Conservation (phyloP, 1,140 invertebrate species). For the Diorhabda sublineata region DNA sequence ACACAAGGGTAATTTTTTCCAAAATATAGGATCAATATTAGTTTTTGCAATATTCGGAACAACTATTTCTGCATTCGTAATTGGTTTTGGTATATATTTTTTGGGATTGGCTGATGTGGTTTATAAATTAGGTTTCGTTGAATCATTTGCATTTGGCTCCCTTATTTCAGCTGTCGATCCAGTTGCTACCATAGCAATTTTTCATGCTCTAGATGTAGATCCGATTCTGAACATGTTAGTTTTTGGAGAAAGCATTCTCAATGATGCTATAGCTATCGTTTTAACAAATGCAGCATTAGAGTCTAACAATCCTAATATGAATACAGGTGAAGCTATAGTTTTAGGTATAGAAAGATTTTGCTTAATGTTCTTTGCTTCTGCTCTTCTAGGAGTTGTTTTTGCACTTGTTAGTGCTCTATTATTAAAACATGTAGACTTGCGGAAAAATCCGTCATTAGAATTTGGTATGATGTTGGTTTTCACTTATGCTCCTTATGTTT, state of each 20-base stretch:
- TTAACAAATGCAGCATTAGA: constrained; percentile 85
- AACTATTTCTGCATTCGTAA: constrained; percentile 88
- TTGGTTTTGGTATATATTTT: constrained; percentile 92
- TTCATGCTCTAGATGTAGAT: constrained; percentile 93
- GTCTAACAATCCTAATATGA: constrained; percentile 68
- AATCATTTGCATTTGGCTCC: constrained; percentile 98
- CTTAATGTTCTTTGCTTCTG: constrained; percentile 97
- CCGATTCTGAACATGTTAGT: constrained; percentile 97
- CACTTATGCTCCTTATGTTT: constrained; percentile 95
- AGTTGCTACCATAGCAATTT: constrained; percentile 96
- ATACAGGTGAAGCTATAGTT: constrained; percentile 78
- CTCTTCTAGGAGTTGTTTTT: constrained; percentile 93
- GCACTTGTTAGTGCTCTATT: constrained; percentile 90
- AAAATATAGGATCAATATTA: constrained; percentile 92
- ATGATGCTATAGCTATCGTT: constrained; percentile 98
- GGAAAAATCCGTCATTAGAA: constrained; percentile 96
- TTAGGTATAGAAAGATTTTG: constrained; percentile 89
- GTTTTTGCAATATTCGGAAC: constrained; percentile 97
- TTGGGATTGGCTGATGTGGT: constrained; percentile 85
- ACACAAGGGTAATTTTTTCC: constrained; percentile 98
- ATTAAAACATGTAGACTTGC: constrained; percentile 92
- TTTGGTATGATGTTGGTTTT: constrained; percentile 98
- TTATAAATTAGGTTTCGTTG: constrained; percentile 87
- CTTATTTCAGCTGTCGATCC: constrained; percentile 98
- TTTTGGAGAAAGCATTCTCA: constrained; percentile 96